Evolutionary conservation across 2,113 vertebrate species (phyloP), one percentile per base, ranked within the genome.

Genomic region (Osmerus mordax): DNA sequence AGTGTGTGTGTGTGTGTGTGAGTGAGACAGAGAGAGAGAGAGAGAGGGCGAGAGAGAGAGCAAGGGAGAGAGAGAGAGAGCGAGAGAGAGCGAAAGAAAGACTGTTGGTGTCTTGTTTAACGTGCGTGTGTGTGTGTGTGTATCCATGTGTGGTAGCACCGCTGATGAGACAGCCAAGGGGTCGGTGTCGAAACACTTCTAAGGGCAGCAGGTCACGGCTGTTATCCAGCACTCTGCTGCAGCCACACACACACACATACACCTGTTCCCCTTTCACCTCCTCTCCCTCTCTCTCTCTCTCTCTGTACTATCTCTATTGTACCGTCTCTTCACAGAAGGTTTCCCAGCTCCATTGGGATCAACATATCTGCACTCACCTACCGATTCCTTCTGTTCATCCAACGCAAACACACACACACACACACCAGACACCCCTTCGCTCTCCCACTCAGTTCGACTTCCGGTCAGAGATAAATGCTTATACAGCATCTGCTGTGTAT

Each of bases 161-260:
- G 6, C n/a, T 64, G 62, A 12, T 64, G 62, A 9, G 60, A 75
- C 75, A 81, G 82, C 73, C 71, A 78, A 19, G 69, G 21, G 65
- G 67, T 60, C 74, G 73, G 55, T 79, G 70, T 74, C 71, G 75
- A 82, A 68, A 67, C 66, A 68, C 58, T 71, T 71, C 84, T 73
- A 70, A 29, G 67, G 74, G 84, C 65, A 70, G 81, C 86, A 81
- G 78, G 81, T 88, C 86, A 82, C 70, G 78, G 76, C 29, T 77
- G 63, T 77, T 86, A 85, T 85, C 54, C 66, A n/a, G 60, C 64
- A 59, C 61, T 32, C 32, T 32, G 32, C 36, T 8, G 36, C 36
- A 41, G 6, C 36, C 21, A 21, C 21, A 21, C 21, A 21, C 21
- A 28, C 59, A 61, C 13, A 61, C 23, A 25, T 21, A 21, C 59